Evolutionary conservation across 2,888 invertebrate species (phyloP), one percentile per base, ranked within the genome.

Genomic region (Callosobruchus maculatus): DNA sequence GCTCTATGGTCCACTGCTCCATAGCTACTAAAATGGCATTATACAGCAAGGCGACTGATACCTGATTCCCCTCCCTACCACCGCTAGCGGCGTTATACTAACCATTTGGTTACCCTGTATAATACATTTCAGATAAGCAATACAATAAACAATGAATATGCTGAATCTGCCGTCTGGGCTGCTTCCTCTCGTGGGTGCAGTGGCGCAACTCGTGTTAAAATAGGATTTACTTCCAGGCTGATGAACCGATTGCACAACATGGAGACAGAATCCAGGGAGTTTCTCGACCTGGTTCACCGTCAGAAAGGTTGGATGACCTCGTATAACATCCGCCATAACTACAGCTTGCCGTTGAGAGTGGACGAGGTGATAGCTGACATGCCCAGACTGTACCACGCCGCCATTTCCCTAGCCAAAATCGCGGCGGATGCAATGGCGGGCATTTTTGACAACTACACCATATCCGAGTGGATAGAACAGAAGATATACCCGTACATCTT

Each of bases 251-350:
- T 89, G 49, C 86, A 88, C 76, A 84, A 85, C 22, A 84, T 86
- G 2, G 87, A 88, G 79, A 79, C 81, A 49, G 88, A 89, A 79
- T 86, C 85, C 0, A 83, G 85, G 49, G 87, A 88, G 21, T 88
- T 84, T 76, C 75, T 88, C 13, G 86, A 84, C 73, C 77, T 82
- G 18, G 85, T 85, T 0, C 83, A 82, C 9, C 81, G 83, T 68
- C 82, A 85, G 30, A 87, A 85, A 80, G 88, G 92, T 31, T 94
- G 93, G 93, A 89, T 94, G 88, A 92, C 93, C 22, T 89, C 90
- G 31, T 94, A 93, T 84, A 93, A 93, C 83, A 88, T 92, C 4
- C 87, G 90, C n/a, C 90, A 91, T 80, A 92, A 92, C 82, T 93
- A 92, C 82, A 91, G 92, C 77, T 91, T 92, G 72, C 92, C 93